Percentiles rank a stretch among this genome's conserved stretches.
Conservation (phyloP, 1,140 invertebrate genomes). For the Tenebrio molitor region DNA sequence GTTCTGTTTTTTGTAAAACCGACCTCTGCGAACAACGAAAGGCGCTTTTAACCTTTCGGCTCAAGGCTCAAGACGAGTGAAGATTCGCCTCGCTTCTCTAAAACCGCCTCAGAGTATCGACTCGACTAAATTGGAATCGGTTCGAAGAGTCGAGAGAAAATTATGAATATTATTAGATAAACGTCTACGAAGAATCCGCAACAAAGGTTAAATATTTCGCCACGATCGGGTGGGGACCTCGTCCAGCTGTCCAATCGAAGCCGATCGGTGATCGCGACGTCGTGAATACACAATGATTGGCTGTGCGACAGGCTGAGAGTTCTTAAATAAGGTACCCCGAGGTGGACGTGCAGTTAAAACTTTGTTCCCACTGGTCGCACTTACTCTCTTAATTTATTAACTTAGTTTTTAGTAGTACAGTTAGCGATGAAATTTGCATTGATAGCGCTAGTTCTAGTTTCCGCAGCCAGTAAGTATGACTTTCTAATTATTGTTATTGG, state of each 20-base stretch:
- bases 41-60: too few species aligned
- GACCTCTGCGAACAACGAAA: too few species aligned
- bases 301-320: constrained; percentile 28
- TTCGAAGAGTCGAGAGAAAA: not conserved
- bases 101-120: too few species aligned
- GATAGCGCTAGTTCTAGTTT: constrained; percentile 16
- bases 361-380: not conserved
- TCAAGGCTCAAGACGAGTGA: too few species aligned
- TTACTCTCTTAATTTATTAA: not conserved
- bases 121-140: too few species aligned
- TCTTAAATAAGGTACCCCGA: constrained; percentile 40
- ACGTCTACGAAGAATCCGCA: not conserved
- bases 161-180: not conserved
- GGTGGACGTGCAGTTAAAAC: constrained; percentile 24
- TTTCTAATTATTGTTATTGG: constrained; percentile 23
- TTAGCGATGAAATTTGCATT: constrained; percentile 25
- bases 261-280: not conserved
- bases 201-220: constrained; percentile 44
- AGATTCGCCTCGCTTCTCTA: too few species aligned
- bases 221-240: constrained; percentile 22
- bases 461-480: constrained; percentile 36
- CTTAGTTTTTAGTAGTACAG: not conserved
- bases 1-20: too few species aligned
- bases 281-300: constrained; percentile 29
- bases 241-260: constrained; percentile 18